Percentiles rank a stretch among this genome's conserved stretches.
These are phyloP conservation scores for Gambusia yucatana DNA, from an alignment of 2,797 vertebrate genomes.

Conservation along the genomic window DNA sequence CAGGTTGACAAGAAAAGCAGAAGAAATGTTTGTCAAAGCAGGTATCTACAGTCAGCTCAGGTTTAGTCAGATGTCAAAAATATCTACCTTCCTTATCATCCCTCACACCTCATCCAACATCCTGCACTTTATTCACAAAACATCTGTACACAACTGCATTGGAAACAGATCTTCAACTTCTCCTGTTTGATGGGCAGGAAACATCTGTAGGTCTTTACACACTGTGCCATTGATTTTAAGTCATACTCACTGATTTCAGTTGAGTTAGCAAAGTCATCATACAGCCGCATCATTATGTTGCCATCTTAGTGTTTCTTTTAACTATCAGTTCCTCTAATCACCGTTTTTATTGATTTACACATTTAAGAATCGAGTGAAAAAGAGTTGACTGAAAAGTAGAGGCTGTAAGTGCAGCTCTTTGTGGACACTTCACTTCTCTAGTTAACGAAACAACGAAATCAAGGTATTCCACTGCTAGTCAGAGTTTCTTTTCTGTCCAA, in stretches of 20 bases:
- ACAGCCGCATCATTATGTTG: background rate
- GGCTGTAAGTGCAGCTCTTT: background rate
- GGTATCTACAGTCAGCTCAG: slow-evolving; percentile 61
- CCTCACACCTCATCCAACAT: slow-evolving; percentile 22
- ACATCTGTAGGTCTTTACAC: slow-evolving; percentile 28
- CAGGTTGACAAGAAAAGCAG: slow-evolving; percentile 30
- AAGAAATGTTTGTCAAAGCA: slow-evolving; percentile 54
- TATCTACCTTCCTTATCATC: slow-evolving; percentile 26
- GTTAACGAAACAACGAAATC: background rate
- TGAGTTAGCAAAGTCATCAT: slow-evolving; percentile 2
- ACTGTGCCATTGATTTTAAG: slow-evolving; percentile 31
- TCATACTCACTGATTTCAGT: slow-evolving; percentile 34
- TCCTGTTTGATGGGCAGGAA: slow-evolving; percentile 31
- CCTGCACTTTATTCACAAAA: slow-evolving; percentile 60
- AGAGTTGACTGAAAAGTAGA: background rate
- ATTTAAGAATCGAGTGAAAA: background rate
- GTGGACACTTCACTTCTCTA: background rate
- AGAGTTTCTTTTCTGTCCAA: too few species aligned
- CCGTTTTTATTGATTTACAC: background rate
- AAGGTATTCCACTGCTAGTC: background rate
- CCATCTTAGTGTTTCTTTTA: background rate
- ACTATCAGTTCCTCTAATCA: background rate
- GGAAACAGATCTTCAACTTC: slow-evolving; percentile 33
- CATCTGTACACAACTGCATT: slow-evolving; percentile 28
- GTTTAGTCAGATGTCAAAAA: slow-evolving; percentile 57